Base-by-base conservation (phyloP, 1,140 invertebrate species). In the Whitmania pigra region DNA sequence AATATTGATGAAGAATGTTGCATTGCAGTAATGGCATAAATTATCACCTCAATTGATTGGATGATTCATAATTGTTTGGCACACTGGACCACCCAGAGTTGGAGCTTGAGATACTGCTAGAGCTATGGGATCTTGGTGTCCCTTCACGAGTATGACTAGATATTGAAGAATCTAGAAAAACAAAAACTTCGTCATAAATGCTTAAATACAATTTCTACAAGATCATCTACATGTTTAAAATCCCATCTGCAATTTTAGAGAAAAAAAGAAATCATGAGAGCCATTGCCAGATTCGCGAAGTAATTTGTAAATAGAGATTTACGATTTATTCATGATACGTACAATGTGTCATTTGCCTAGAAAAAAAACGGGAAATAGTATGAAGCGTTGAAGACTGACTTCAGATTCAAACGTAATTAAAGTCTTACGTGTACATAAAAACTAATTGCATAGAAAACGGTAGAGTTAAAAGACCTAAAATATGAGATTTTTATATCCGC, bases 61-160 rank as follows among this genome's bases (percentile, higher is more conserved):
- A 18, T 29, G 36, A 31, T 36, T 63, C 57, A 22, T 31, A 22
- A 63, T 7, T 63, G 22, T 25, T 31, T 31, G 57, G 57, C 20
- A 63, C 29, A 31, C 57, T 31, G 27, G 70, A 71, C 73, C 73
- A 74, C 4, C 73, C 73, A 15, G 73, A 74, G 18, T 69, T 68
- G 36, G 73, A 72, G 53, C 70, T 72, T 9, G 70, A 71, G 43
- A 74, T 43, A 36, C 73, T 74, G 49, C 69, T 71, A 20, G 69
- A 66, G 53, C 73, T 74, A 18, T 43, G 69, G 13, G 69, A 60
- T 36, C 73, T 66, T 18, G 73, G 63, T 25, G 70, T 67, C 13
- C 27, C 20, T 17, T 54, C 55, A 27, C 67, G n/a, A 6, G 67
- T 13, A 9, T 27, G 67, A 82, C 72, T 71, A 18, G 63, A 43